Evolutionary conservation across 2,888 invertebrate genomes (phyloP).

Genomic region (Archips crataeganus): DNA sequence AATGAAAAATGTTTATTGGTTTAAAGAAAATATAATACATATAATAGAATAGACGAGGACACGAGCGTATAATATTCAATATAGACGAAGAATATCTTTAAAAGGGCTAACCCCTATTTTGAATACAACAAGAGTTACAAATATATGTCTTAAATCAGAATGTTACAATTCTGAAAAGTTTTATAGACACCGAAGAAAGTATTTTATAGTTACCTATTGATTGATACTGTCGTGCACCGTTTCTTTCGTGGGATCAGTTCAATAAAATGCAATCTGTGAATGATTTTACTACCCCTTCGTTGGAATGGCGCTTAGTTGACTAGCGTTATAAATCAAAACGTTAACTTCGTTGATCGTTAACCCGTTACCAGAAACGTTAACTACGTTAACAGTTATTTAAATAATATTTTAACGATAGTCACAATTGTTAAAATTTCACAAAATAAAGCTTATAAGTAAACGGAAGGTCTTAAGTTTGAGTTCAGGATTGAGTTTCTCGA

Average conservation of each 20-base stretch:
- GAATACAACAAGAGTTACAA: background rate
- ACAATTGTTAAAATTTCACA: no score
- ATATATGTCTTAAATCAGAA: background rate
- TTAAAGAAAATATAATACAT: no score
- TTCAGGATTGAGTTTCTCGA: no score
- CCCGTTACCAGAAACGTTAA: no score
- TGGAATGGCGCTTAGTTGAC: background rate
- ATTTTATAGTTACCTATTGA: background rate
- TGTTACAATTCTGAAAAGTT: background rate
- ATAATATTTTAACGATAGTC: background rate
- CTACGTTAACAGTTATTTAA: no score
- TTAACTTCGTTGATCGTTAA: background rate
- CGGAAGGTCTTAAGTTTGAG: no score
- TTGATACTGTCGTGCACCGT: background rate
- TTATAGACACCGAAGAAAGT: background rate
- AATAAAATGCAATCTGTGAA: background rate
- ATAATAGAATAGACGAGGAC: background rate
- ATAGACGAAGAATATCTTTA: background rate
- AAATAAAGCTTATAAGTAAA: no score
- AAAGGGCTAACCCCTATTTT: background rate
- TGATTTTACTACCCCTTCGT: background rate
- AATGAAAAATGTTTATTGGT: no score
- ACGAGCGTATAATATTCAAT: background rate
- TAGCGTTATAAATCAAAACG: background rate
- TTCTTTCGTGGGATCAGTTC: background rate